Evolutionary conservation across 2,888 invertebrate species (phyloP), one percentile per base, ranked within the genome.

Genomic region (Netelia inedita): DNA sequence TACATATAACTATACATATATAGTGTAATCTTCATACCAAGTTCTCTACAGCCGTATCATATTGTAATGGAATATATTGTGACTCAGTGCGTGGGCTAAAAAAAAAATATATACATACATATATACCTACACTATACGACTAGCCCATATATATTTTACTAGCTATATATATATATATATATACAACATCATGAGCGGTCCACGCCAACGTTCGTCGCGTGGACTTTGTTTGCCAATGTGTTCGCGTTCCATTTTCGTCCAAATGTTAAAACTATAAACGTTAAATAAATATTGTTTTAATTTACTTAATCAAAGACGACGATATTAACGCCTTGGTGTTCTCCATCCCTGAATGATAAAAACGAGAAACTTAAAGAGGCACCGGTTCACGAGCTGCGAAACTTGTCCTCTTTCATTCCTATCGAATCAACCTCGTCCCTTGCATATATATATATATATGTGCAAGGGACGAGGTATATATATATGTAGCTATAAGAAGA

Each of bases 1-100:
- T 9, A 41, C 2, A 46, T 14, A 46, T 46, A 46, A 46, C 46
- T n/a, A 63, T 8, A 63, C n/a, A 63, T 35, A 9, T 28, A 63
- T n/a, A 23, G 63, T 28, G 11, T 10, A 41, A 14, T 46, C 46
- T 14, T 46, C 11, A 0, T 46, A 28, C 28, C 28, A 28, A 28
- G 28, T 28, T 28, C 14, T 46, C 46, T 46, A 14, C 14, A 14
- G 14, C 14, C 14, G n/a, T 53, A 35, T 65, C 14, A 28, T 53
- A 35, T 65, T 82, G 72, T 71, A 76, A 72, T 21, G 59, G 71
- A 82, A 46, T 72, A 75, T 63, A 59, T 76, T 76, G 82, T 82
- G 80, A 72, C 71, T 82, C 82, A 72, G 46, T 46, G 46, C 46
- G 46, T 46, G 14, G 46, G 46, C 46, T 46, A 46, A 46, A 10